phyloP scores from a whole-genome alignment of 2,113 vertebrate genomes.

The Dasyornis broadbenti region DNA sequence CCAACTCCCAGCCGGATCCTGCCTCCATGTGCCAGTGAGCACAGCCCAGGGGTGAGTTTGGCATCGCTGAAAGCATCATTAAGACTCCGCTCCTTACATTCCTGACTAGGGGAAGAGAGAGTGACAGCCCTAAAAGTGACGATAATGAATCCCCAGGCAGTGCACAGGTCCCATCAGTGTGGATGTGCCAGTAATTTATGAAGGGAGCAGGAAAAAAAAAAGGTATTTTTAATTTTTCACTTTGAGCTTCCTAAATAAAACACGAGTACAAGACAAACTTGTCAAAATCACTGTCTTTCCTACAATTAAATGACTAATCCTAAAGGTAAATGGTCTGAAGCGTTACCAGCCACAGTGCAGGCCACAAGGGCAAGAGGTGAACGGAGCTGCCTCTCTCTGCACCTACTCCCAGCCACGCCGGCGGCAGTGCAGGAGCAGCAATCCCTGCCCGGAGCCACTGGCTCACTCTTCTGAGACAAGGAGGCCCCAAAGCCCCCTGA shows the following conservation, averaged over 20 bases:
- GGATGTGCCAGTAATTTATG: background rate
- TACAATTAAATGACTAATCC: background rate
- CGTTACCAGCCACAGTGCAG: fast-evolving
- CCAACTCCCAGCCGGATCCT: background rate
- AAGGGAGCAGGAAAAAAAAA: background rate
- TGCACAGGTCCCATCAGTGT: background rate
- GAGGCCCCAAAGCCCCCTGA: background rate
- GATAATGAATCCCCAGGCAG: constrained; percentile 53
- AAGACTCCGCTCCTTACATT: background rate
- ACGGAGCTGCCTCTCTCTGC: background rate
- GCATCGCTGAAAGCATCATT: background rate
- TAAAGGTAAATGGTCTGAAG: background rate
- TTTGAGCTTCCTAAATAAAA: background rate
- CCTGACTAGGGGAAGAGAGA: background rate
- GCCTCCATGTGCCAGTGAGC: background rate
- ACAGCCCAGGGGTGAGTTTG: background rate
- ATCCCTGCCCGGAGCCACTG: background rate
- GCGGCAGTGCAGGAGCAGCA: background rate
- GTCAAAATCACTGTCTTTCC: background rate
- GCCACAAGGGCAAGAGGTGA: background rate
- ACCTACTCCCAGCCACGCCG: fast-evolving
- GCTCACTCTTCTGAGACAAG: fast-evolving
- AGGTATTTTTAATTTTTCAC: background rate
- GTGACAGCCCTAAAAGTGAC: background rate
- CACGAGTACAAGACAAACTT: background rate